Evolutionary conservation across 2,797 vertebrate species (phyloP), one percentile per base, ranked within the genome.

Genomic region (Philypnodon macrostomus): DNA sequence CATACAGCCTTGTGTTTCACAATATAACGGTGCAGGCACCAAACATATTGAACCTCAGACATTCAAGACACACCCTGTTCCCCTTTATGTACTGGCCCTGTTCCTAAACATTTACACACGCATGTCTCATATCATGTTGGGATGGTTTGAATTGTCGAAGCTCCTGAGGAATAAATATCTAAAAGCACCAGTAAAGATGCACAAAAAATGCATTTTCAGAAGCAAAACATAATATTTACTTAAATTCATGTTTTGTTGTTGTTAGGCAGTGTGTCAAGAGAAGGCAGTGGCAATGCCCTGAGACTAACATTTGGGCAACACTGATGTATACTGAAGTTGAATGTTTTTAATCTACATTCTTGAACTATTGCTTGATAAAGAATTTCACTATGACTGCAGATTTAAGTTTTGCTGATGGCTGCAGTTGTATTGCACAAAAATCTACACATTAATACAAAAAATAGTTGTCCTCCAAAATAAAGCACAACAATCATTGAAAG

Each of bases 241-340:
- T 37, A 32, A 8, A 24, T 52, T 60, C 53, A 33, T 48, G 34
- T 44, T 54, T 54, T 48, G 34, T 44, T 54, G 58, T 48, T 63
- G 59, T 58, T 54, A 30, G 79, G 77, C 74, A 78, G 80, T 69
- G 12, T 59, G 45, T 66, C 48, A 59, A 41, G 50, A 65, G 64
- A 62, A 77, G 74, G 73, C 67, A 70, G 70, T 29, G 51, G 37
- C 53, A 51, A 70, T 33, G 66, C 73, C 80, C 82, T 84, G 80
- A 85, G 81, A 77, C 73, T 40, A 46, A 50, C 17, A 64, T 35
- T 47, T 37, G 72, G 35, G 53, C 53, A 8, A 58, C 18, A 38
- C 40, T 36, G 23, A 39, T 10, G 36, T 57, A 42, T 31, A 35
- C n/a, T 34, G 37, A 19, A 54, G 63, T 54, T 36, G 40, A 38